These are phyloP conservation scores for Ictalurus punctatus DNA, from an alignment of 2,113 vertebrate genomes.

Conservation along the genomic window DNA sequence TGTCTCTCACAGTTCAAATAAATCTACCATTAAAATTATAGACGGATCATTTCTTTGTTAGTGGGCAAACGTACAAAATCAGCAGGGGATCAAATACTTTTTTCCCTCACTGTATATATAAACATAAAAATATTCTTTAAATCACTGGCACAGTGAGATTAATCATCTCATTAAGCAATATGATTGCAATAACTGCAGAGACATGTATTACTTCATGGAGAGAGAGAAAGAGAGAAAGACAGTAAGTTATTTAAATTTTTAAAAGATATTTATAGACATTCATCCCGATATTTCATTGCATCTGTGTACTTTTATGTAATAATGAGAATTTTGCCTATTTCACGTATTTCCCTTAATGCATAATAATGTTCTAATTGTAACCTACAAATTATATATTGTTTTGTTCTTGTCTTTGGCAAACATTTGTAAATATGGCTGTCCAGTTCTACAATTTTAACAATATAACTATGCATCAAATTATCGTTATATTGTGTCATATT, in stretches of 20 bases:
- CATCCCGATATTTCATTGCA: not conserved
- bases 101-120: too few relatives aligned
- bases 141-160: not conserved
- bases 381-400: not conserved
- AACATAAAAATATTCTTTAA: not conserved
- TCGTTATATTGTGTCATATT: not conserved
- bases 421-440: not conserved
- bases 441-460: not conserved
- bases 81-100: too few relatives aligned
- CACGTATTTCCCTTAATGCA: too few relatives aligned
- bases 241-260: not conserved
- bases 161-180: constrained; percentile 19
- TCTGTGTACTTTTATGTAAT: not conserved
- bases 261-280: not conserved
- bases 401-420: not conserved
- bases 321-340: too few relatives aligned
- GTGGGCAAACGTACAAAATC: too few relatives aligned
- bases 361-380: too few relatives aligned
- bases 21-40: too few relatives aligned
- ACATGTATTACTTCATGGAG: not conserved
- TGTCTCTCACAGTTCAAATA: too few relatives aligned
- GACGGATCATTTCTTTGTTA: too few relatives aligned
- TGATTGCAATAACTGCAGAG: constrained; percentile 27
- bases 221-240: not conserved
- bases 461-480: not conserved